Evolutionary conservation across 2,797 vertebrate genomes (phyloP), one percentile per base, ranked within the genome.

Genomic region (Toxotes lorentzi): DNA sequence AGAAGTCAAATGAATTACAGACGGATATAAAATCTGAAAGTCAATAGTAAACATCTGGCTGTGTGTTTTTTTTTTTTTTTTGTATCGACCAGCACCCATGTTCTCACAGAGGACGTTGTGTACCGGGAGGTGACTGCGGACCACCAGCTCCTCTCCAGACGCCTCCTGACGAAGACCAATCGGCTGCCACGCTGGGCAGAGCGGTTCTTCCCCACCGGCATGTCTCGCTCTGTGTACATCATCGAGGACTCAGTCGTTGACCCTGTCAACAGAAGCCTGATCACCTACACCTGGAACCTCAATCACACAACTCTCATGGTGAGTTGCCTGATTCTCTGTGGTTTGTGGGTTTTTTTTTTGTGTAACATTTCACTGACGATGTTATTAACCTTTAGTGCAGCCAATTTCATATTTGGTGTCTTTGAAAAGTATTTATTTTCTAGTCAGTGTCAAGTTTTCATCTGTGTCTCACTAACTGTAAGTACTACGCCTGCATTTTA

Each of bases 231-330:
- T 0, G 97, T 98, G 70, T 99, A 98, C 94, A 95, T 99, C 91
- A 64, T 99, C 3, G 98, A 99, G 93, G 98, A 99, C 91, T 98
- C 98, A 40, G 91, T 99, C 2, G 95, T 98, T 78, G 97, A 99
- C 93, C 96, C 96, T 6, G 86, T 94, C 84, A 96, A 94, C 91
- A 96, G 94, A 89, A 97, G 94, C 86, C 91, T 99, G 92, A 99
- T 96, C 81, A 99, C 97, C 0, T 97, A 97, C 88, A 99, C 97
- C 83, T 97, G 97, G 96, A 99, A 99, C 92, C 95, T 99, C 86
- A 99, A 99, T 91, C 98, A 99, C 14, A 96, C 95, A 0, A 96
- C 95, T 58, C 93, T 99, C 74, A 98, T 99, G 98, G 98, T 99
- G 90, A 93, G 93, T n/a, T 11, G 9, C 23, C 69, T 45, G 38